phyloP scores from a whole-genome alignment of 1,140 invertebrate species.

The Neomicropteryx cornuta region DNA sequence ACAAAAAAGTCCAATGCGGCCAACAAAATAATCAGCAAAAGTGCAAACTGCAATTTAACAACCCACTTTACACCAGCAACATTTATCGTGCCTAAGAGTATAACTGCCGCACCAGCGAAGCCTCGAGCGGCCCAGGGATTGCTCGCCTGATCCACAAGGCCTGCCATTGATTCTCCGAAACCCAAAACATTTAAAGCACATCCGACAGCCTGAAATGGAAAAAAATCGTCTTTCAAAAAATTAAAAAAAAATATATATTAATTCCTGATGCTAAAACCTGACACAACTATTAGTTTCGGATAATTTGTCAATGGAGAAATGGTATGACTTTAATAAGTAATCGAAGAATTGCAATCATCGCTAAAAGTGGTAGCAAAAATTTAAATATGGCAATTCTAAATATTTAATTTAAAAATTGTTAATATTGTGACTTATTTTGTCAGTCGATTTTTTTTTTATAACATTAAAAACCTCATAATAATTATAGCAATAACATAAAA shows the following conservation, averaged over 20 bases:
- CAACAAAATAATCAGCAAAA: conserved; percentile 71
- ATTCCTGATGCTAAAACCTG: no score
- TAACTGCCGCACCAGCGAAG: conserved; percentile 70
- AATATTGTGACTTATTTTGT: no score
- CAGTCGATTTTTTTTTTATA: no score
- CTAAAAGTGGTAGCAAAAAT: no score
- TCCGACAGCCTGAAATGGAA: conserved; percentile 69
- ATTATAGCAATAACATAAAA: no score
- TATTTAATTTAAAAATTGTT: no score
- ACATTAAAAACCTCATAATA: no score
- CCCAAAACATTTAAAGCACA: conserved; percentile 91
- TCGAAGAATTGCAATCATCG: no score
- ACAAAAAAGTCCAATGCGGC: conserved; percentile 83
- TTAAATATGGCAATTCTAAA: no score
- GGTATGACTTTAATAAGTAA: no score
- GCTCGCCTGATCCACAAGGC: conserved; percentile 59
- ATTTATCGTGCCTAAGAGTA: conserved; percentile 78
- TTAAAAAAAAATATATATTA: conserved; percentile 10
- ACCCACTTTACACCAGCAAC: conserved; percentile 90
- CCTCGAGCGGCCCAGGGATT: conserved; percentile 65
- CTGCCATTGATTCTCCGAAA: conserved; percentile 91
- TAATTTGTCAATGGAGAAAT: no score
- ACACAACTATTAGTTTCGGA: no score
- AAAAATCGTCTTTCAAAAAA: conserved; percentile 6
- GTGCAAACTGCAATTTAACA: conserved; percentile 78